These are phyloP conservation scores for Neocrepidodera transversa DNA, from an alignment of 2,888 invertebrate species.

Conservation along the genomic window DNA sequence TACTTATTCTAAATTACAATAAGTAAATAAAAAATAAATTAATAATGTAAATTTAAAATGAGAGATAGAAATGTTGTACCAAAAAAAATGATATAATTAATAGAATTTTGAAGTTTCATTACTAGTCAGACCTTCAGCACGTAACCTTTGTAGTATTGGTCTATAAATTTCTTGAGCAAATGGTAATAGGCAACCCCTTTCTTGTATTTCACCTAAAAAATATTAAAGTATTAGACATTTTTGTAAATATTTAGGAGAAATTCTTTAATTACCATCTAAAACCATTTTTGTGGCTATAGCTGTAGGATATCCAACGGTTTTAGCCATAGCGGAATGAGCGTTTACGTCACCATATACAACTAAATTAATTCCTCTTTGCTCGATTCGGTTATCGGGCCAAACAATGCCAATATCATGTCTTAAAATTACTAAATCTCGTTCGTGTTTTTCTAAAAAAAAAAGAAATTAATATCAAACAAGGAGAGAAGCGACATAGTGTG, in stretches of 20 bases:
- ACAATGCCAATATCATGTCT: conserved; percentile 92
- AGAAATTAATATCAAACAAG: background rate
- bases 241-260: too few species aligned
- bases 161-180: conserved; percentile 92
- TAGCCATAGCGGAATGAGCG: conserved; percentile 95
- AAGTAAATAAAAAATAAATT: too few species aligned
- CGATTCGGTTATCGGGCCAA: conserved; percentile 87
- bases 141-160: conserved; percentile 86
- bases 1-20: too few species aligned
- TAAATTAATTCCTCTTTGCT: conserved; percentile 83
- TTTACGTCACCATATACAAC: conserved; percentile 84
- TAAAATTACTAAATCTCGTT: conserved; percentile 93
- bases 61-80: too few species aligned
- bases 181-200: conserved; percentile 90
- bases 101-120: conserved; percentile 69
- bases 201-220: conserved; percentile 89
- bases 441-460: conserved; percentile 70
- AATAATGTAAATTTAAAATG: too few species aligned
- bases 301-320: conserved; percentile 90
- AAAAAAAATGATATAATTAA: too few species aligned
- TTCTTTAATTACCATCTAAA: conserved; percentile 84
- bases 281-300: conserved; percentile 99
- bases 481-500: too few species aligned
- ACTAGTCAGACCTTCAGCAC: conserved; percentile 81
- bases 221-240: too few species aligned